phyloP scores from a whole-genome alignment of 2,888 invertebrate genomes.

The Agapostemon virescens region DNA sequence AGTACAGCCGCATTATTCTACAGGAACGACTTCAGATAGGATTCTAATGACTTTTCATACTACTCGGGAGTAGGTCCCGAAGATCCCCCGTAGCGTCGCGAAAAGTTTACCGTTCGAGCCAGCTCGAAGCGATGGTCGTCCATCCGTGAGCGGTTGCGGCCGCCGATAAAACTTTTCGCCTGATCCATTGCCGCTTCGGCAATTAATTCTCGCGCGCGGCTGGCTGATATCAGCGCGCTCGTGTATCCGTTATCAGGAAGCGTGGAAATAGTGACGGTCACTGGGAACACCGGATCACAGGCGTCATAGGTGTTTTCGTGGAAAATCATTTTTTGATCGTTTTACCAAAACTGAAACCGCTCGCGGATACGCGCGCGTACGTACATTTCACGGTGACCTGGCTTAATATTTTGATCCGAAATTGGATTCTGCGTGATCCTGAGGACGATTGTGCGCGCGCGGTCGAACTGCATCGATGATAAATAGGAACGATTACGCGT shows the following conservation, averaged over 20 bases:
- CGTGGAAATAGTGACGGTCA: slow-evolving; percentile 54
- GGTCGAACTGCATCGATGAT: neutral
- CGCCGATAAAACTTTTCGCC: slow-evolving; percentile 60
- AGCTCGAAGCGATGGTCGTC: slow-evolving; percentile 6
- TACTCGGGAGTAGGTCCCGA: slow-evolving; percentile 25
- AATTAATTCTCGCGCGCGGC: slow-evolving; percentile 56
- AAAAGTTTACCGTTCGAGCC: slow-evolving; percentile 41
- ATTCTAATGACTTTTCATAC: slow-evolving; percentile 45
- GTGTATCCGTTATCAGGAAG: slow-evolving; percentile 55
- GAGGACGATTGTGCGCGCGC: neutral
- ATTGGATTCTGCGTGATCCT: neutral
- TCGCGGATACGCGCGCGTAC: slow-evolving; percentile 14
- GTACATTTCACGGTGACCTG: slow-evolving; percentile 31
- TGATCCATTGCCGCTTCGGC: slow-evolving; percentile 59
- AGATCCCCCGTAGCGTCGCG: slow-evolving; percentile 32
- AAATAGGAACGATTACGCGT: slow-evolving; percentile 12
- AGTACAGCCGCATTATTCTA: slow-evolving; percentile 37
- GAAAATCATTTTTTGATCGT: slow-evolving; percentile 57
- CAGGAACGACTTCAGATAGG: slow-evolving; percentile 42
- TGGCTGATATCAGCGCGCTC: slow-evolving; percentile 46
- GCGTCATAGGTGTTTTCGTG: slow-evolving; percentile 48
- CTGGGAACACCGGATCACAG: slow-evolving; percentile 38
- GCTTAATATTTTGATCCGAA: slow-evolving; percentile 36
- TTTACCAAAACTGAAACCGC: slow-evolving; percentile 35
- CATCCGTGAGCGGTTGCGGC: slow-evolving; percentile 28